Evolutionary conservation across 2,797 vertebrate species (phyloP).

Genomic region (Poeciliopsis turneri): DNA sequence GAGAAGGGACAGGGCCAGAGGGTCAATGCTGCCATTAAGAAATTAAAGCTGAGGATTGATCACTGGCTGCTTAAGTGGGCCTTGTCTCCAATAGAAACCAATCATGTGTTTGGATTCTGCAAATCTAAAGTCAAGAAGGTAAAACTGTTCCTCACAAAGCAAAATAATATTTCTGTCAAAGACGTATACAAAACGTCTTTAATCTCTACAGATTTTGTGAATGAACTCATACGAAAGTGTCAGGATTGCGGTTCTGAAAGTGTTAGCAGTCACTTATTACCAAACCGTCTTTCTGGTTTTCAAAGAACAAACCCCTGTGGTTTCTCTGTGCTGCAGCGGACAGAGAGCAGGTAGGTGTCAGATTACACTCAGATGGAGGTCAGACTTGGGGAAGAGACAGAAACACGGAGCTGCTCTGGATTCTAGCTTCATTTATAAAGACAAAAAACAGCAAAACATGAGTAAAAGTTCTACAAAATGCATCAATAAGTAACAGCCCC

Average conservation of each 20-base stretch:
- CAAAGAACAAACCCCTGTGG: constrained; percentile 13
- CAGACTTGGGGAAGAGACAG: constrained; percentile 12
- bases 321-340: constrained; percentile 26
- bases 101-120: not conserved
- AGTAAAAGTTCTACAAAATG: not conserved
- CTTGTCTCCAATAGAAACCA: constrained; percentile 40
- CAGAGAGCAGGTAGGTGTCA: constrained; percentile 41
- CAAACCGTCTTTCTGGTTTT: constrained; percentile 27
- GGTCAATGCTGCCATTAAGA: constrained; percentile 69
- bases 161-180: not conserved
- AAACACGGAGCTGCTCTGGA: not conserved
- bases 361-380: constrained; percentile 43
- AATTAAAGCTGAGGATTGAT: constrained; percentile 64
- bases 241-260: not conserved
- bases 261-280: constrained; percentile 10
- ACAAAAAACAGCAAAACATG: not conserved
- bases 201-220: not conserved
- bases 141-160: not conserved
- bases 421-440: not conserved
- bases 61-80: constrained; percentile 50
- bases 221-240: not conserved
- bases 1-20: constrained; percentile 59
- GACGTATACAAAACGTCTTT: not conserved
- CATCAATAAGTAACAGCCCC: not conserved
- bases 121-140: not conserved